phyloP scores from a whole-genome alignment of 1,140 invertebrate genomes.

The Belonocnema kinseyi region DNA sequence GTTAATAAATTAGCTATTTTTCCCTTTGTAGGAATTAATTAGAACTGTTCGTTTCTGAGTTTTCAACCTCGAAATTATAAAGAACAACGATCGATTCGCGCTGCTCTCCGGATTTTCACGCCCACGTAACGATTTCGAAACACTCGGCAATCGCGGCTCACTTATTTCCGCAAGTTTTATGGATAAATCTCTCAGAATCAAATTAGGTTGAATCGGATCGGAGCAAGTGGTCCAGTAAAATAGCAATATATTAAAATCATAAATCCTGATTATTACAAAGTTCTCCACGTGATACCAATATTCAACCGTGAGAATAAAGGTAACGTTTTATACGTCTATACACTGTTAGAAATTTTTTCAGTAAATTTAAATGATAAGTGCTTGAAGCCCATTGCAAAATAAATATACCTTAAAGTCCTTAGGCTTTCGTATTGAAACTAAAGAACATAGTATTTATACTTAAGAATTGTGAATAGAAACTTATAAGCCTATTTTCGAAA shows the following conservation, averaged over 20 bases:
- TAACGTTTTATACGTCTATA: too few species aligned
- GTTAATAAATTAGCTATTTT: background rate
- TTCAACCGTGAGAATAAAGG: too few species aligned
- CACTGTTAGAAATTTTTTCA: too few species aligned
- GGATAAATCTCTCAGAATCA: constrained; percentile 30
- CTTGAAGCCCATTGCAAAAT: too few species aligned
- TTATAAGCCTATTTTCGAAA: too few species aligned
- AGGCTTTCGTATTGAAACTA: too few species aligned
- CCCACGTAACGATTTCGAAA: constrained; percentile 46
- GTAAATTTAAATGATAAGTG: too few species aligned
- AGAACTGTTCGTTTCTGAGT: background rate
- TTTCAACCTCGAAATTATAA: constrained; percentile 13
- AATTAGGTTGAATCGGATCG: background rate
- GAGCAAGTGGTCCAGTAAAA: background rate
- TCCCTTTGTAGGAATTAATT: background rate
- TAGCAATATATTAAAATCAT: background rate
- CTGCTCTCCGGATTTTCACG: constrained; percentile 32
- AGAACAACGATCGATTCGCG: constrained; percentile 13
- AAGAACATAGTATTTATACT: too few species aligned
- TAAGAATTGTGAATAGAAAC: too few species aligned
- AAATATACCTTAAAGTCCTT: too few species aligned
- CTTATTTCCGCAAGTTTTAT: constrained; percentile 42
- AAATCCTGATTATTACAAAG: background rate
- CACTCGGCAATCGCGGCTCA: constrained; percentile 34
- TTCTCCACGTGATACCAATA: too few species aligned